These are phyloP conservation scores for Lota lota DNA, from an alignment of 2,113 vertebrate species.

Conservation along the genomic window DNA sequence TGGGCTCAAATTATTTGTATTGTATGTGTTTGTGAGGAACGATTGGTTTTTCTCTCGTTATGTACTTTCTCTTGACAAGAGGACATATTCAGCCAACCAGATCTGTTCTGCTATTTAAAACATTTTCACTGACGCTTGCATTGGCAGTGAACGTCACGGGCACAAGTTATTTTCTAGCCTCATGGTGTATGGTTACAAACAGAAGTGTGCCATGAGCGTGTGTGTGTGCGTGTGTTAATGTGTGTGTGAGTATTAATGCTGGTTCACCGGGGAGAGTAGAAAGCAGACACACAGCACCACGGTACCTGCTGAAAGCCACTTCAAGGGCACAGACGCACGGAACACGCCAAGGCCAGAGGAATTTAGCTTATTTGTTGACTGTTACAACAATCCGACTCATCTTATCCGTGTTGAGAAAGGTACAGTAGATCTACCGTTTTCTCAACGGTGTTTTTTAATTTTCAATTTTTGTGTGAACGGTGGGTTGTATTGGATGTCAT, in stretches of 20 bases:
- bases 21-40: too few species aligned
- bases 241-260: conserved; percentile 9
- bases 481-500: background rate
- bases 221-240: conserved; percentile 17
- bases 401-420: background rate
- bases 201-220: conserved; percentile 24
- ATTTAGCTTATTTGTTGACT: conserved; percentile 17
- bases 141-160: conserved; percentile 11
- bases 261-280: background rate
- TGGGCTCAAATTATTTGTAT: too few species aligned
- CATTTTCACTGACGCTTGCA: background rate
- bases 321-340: conserved; percentile 63
- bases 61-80: too few species aligned
- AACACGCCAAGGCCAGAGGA: conserved; percentile 22
- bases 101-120: too few species aligned
- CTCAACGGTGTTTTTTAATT: background rate
- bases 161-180: conserved; percentile 34
- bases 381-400: background rate
- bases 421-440: background rate
- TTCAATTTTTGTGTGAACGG: background rate
- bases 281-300: conserved; percentile 27
- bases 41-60: too few species aligned
- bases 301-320: conserved; percentile 50
- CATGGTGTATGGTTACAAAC: conserved; percentile 68
- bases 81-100: too few species aligned